Evolutionary conservation across 2,797 vertebrate genomes (phyloP).

Genomic region (Melanotaenia nigrans): DNA sequence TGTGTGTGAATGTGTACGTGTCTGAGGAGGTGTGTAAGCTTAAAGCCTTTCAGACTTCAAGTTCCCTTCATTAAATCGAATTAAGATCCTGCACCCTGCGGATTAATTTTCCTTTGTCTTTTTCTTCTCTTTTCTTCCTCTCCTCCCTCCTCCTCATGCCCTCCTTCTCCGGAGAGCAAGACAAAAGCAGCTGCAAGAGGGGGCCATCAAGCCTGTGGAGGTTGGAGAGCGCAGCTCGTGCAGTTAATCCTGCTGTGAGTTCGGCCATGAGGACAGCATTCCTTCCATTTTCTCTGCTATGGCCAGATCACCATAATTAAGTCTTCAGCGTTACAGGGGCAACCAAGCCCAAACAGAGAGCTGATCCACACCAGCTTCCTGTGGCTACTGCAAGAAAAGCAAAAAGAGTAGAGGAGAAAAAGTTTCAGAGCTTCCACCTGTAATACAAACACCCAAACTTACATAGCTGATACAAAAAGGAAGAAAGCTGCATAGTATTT

Average conservation of each 20-base stretch:
- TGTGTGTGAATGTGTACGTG: conserved; percentile 63
- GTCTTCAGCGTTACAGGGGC: conserved; percentile 71
- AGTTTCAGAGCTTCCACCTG: conserved; percentile 46
- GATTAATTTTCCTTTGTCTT: conserved; percentile 79
- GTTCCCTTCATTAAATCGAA: conserved; percentile 81
- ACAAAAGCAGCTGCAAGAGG: conserved; percentile 79
- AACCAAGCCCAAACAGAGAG: conserved; percentile 54
- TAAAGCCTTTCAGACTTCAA: conserved; percentile 74
- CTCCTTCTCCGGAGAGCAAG: conserved; percentile 56
- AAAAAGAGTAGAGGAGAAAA: neutral
- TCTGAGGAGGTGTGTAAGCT: conserved; percentile 61
- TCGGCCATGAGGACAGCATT: conserved; percentile 81
- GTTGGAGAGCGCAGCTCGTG: conserved; percentile 79
- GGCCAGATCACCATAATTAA: conserved; percentile 83
- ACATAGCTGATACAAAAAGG: conserved; percentile 25
- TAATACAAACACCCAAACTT: conserved; percentile 44
- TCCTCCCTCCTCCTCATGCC: conserved; percentile 58
- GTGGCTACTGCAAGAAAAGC: conserved; percentile 59
- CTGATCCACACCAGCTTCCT: conserved; percentile 69
- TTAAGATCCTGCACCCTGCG: conserved; percentile 82
- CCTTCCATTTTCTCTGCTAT: conserved; percentile 79
- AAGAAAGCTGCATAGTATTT: conserved; percentile 33
- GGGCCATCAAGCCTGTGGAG: conserved; percentile 60
- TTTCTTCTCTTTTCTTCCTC: conserved; percentile 59
- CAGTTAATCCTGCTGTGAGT: conserved; percentile 80